A percentile compares a stretch with the other conserved stretches of the same genome.
These are phyloP conservation scores for Linepithema humile DNA, from an alignment of 1,140 invertebrate species.

Conservation along the genomic window DNA sequence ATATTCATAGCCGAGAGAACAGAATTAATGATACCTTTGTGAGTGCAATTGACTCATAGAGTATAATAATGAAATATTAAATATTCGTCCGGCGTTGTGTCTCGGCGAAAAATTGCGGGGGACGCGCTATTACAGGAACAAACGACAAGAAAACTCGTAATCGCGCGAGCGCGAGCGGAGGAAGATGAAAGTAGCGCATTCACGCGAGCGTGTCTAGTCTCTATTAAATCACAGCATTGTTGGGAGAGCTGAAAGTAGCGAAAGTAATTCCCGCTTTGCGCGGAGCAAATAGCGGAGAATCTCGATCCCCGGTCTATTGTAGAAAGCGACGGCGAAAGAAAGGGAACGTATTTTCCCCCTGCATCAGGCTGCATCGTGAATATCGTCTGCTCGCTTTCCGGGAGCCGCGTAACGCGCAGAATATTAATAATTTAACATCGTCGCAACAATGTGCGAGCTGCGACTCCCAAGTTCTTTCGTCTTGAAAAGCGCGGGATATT, in stretches of 20 bases:
- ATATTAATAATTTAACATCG: conserved; percentile 36
- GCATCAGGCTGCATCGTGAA: not conserved
- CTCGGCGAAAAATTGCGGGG: not conserved
- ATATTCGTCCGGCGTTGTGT: not conserved
- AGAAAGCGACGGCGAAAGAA: conserved; percentile 60
- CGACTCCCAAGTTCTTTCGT: not conserved
- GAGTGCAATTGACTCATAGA: not conserved
- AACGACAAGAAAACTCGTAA: conserved; percentile 35
- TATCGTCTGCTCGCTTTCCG: conserved; percentile 3
- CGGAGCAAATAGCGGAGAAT: conserved; percentile 47
- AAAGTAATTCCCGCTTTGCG: conserved; percentile 63
- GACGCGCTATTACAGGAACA: not conserved
- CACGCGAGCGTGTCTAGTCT: conserved; percentile 22
- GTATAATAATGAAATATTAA: conserved; percentile 35
- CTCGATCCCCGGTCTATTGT: conserved; percentile 53
- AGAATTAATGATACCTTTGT: not conserved
- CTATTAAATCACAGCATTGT: conserved; percentile 59
- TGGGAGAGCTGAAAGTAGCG: conserved; percentile 68
- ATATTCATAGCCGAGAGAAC: not conserved
- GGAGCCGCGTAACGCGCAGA: not conserved
- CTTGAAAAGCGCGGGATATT: not conserved
- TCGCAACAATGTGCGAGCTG: not conserved
- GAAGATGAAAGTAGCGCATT: conserved; percentile 62
- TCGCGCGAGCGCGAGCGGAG: conserved; percentile 45
- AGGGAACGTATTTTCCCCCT: not conserved